These are phyloP conservation scores for Leptinotarsa texana DNA, from an alignment of 1,140 invertebrate species.

Conservation along the genomic window DNA sequence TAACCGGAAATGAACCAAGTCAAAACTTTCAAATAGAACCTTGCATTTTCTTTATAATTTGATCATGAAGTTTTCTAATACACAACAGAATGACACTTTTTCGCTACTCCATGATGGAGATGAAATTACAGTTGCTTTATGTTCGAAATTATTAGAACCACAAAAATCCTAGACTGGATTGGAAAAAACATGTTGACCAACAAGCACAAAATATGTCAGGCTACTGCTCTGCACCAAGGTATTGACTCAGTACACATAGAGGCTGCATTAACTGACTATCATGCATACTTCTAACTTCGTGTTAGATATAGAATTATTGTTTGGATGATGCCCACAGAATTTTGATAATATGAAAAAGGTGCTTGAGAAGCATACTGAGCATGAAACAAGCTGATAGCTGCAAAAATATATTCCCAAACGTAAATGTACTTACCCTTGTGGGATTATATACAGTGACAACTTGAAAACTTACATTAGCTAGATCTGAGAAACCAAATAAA, in stretches of 20 bases:
- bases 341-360: constrained; percentile 1
- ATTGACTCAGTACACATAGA: constrained; percentile 18
- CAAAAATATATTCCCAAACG: constrained; percentile 7
- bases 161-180: too few species aligned
- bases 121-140: too few species aligned
- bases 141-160: too few species aligned
- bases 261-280: constrained; percentile 17
- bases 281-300: constrained; percentile 12
- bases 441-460: neutral
- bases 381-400: neutral
- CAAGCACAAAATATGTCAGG: neutral
- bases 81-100: too few species aligned
- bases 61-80: too few species aligned
- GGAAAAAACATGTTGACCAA: neutral
- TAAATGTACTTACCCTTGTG: constrained; percentile 7
- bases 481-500: too few species aligned
- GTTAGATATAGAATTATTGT: constrained; percentile 22
- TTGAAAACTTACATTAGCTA: too few species aligned
- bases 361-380: neutral
- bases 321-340: constrained; percentile 20
- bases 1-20: too few species aligned
- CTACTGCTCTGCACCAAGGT: constrained; percentile 10
- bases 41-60: too few species aligned
- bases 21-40: too few species aligned
- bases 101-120: too few species aligned